A percentile compares a stretch with the other conserved stretches of the same genome.
phyloP scores from a whole-genome alignment of 2,888 invertebrate species.

The Gastrophysa polygoni region DNA sequence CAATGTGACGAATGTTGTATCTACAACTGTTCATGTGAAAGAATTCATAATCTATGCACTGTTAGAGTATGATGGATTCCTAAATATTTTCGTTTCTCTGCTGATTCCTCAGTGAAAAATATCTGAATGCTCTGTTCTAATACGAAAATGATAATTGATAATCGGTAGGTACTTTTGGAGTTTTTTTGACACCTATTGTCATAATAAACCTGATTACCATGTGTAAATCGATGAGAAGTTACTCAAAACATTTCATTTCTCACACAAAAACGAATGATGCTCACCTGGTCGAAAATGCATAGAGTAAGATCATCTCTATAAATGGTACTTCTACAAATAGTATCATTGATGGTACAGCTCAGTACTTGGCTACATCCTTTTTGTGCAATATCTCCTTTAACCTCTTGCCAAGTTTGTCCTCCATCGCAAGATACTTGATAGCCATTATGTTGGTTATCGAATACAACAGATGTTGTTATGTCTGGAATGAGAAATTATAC shows the following conservation, averaged over 20 bases:
- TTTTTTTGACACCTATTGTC: no score
- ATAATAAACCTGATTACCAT: no score
- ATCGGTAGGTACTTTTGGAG: no score
- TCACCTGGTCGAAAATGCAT: constrained; percentile 70
- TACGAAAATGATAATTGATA: no score
- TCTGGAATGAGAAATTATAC: constrained; percentile 59
- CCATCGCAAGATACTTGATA: constrained; percentile 60
- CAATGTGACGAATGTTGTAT: no score
- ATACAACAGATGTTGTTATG: constrained; percentile 64
- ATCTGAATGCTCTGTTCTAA: no score
- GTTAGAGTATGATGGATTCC: no score
- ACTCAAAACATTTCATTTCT: background rate
- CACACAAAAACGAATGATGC: constrained; percentile 7
- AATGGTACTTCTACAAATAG: constrained; percentile 62
- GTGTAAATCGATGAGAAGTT: no score
- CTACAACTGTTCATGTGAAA: no score
- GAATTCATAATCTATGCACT: no score
- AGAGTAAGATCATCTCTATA: constrained; percentile 64
- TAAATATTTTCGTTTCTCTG: no score
- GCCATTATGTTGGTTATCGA: constrained; percentile 55
- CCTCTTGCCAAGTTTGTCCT: constrained; percentile 64
- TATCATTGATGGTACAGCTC: constrained; percentile 62
- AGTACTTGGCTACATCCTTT: constrained; percentile 57
- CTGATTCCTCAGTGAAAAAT: no score
- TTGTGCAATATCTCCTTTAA: constrained; percentile 58